Evolutionary conservation across 2,888 invertebrate genomes (phyloP), one percentile per base, ranked within the genome.

Genomic region (Mylabris sibirica): DNA sequence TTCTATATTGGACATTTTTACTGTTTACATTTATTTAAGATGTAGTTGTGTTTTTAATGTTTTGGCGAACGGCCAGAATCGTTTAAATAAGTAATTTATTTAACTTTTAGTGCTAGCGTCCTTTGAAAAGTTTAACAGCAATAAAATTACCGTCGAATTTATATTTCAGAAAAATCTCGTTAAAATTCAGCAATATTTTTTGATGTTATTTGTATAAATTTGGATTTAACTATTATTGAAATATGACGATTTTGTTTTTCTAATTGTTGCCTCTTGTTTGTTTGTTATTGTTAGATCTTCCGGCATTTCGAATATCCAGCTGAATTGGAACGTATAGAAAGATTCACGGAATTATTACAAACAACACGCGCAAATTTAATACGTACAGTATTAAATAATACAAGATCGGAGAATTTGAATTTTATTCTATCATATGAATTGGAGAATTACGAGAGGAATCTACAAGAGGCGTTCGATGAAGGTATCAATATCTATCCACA

Each of bases 221-320:
- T n/a, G n/a, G n/a, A 41, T 26, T 24, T 67, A 68, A 66, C 60
- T 64, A 68, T 74, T 75, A 76, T 75, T 75, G 68, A 44, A 41
- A 41, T 41, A 1, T 41, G 6, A 4, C 9, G n/a, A n/a, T n/a
- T n/a, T n/a, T n/a, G n/a, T n/a, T n/a, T n/a, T n/a, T n/a, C n/a
- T n/a, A n/a, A 8, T n/a, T 4, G 3, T 44, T 14, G 6, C 17
- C 17, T 17, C 17, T 20, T 20, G 8, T 53, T 8, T 22, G 24
- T 9, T 57, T 22, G 53, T 53, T 53, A 17, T 57, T 80, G 82
- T 34, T 81, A 94, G 95, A 90, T 95, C 67, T 95, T 95, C 80
- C 89, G 91, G 59, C 89, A 90, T 61, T 86, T 95, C 70, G 95
- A 95, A 84, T 89, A 92, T 77, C 93, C 94, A 2, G 92, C 92